Evolutionary conservation across 2,113 vertebrate species (phyloP).

Genomic region (Pelecanus crispus): DNA sequence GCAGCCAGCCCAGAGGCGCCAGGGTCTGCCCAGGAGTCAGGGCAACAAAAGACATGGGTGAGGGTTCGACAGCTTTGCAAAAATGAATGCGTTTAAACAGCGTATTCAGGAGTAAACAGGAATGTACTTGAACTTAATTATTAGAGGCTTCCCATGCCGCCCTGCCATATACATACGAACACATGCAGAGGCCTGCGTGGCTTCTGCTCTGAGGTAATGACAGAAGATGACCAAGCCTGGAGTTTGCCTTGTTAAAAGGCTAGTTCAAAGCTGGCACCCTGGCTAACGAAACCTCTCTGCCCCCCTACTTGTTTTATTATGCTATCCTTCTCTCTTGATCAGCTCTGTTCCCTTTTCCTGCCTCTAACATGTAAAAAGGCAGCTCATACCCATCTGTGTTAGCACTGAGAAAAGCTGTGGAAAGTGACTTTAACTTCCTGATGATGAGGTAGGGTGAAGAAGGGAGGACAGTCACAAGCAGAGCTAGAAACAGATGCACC

Average conservation of each 20-base stretch:
- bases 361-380: not conserved
- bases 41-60: not conserved
- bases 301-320: not conserved
- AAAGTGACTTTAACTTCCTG: not conserved
- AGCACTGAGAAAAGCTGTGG: not conserved
- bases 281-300: not conserved
- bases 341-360: not conserved
- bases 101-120: not conserved
- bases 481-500: not conserved
- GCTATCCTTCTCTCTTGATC: not conserved
- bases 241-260: not conserved
- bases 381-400: not conserved
- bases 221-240: not conserved
- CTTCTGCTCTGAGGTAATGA: not conserved
- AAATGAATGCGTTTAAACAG: not conserved
- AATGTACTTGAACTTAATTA: conserved; percentile 13
- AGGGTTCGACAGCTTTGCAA: not conserved
- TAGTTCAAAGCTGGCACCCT: not conserved
- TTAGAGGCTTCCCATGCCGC: not conserved
- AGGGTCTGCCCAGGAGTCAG: not conserved
- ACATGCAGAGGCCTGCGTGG: not conserved
- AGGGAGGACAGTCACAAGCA: not conserved
- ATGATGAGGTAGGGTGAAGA: not conserved
- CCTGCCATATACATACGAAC: not conserved
- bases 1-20: not conserved